These are phyloP conservation scores for Bradypus variegatus DNA, from an alignment of 2,797 vertebrate genomes.

Conservation along the genomic window DNA sequence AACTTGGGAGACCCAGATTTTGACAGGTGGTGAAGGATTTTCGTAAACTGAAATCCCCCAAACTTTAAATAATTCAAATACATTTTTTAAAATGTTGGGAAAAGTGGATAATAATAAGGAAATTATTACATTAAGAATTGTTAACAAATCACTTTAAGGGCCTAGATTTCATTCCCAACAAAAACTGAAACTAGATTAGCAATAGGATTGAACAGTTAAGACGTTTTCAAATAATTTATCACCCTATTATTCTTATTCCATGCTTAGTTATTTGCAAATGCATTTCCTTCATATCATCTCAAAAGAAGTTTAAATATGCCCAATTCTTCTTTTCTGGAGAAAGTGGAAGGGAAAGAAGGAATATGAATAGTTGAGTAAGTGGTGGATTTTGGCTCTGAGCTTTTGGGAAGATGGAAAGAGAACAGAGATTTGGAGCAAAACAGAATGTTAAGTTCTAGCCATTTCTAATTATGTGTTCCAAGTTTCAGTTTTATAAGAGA, in stretches of 20 bases:
- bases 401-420: background rate
- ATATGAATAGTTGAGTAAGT: background rate
- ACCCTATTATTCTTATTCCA: background rate
- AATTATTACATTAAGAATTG: background rate
- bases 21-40: conserved; percentile 3
- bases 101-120: background rate
- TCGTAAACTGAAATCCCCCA: background rate
- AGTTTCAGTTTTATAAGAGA: background rate
- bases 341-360: background rate
- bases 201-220: background rate
- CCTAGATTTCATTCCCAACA: background rate
- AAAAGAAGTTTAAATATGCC: background rate
- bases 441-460: background rate
- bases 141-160: background rate
- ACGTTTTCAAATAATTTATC: background rate
- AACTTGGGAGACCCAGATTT: conserved; percentile 12
- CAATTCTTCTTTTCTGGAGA: background rate
- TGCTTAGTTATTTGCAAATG: conserved; percentile 6
- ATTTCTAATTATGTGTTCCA: background rate
- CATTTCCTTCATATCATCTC: background rate
- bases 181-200: background rate
- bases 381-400: background rate
- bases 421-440: background rate
- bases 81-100: background rate
- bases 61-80: background rate